Conservation (phyloP, 2,113 vertebrate genomes). For the Pteropus alecto region DNA sequence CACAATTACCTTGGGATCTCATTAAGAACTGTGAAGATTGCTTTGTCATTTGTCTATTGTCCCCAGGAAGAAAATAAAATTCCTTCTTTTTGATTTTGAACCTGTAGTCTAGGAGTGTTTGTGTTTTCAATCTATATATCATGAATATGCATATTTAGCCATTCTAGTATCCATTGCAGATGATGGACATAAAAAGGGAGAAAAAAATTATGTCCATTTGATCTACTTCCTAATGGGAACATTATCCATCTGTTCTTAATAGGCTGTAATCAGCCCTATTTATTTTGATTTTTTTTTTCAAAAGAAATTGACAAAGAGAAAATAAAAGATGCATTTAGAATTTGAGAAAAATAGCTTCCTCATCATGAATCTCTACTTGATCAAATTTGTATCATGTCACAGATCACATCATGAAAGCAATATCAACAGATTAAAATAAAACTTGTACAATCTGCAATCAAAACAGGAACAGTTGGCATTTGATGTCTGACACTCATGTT, state of each 20-base stretch:
- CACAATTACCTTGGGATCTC: constrained; percentile 76
- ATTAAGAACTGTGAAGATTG: constrained; percentile 80
- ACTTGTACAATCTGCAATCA: constrained; percentile 50
- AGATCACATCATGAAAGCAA: constrained; percentile 51
- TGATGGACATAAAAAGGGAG: constrained; percentile 53
- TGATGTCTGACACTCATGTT: not conserved
- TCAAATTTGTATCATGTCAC: constrained; percentile 41
- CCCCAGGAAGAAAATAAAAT: constrained; percentile 67
- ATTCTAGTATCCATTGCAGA: constrained; percentile 19
- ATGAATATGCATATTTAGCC: constrained; percentile 51
- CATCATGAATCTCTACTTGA: constrained; percentile 56
- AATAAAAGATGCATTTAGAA: constrained; percentile 54
- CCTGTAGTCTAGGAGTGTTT: constrained; percentile 47
- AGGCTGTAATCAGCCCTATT: constrained; percentile 63
- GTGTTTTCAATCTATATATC: constrained; percentile 17
- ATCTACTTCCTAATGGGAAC: constrained; percentile 55
- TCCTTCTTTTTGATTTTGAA: constrained; percentile 67
- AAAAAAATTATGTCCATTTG: constrained; percentile 58
- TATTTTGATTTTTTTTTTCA: constrained; percentile 63
- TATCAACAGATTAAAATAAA: constrained; percentile 55
- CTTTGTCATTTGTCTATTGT: constrained; percentile 78
- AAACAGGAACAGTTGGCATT: constrained; percentile 44
- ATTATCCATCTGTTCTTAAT: constrained; percentile 74
- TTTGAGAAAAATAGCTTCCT: constrained; percentile 63
- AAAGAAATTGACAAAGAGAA: constrained; percentile 67